These are phyloP conservation scores for Chironomus striatipennis DNA, from an alignment of 1,140 invertebrate species.

Conservation along the genomic window DNA sequence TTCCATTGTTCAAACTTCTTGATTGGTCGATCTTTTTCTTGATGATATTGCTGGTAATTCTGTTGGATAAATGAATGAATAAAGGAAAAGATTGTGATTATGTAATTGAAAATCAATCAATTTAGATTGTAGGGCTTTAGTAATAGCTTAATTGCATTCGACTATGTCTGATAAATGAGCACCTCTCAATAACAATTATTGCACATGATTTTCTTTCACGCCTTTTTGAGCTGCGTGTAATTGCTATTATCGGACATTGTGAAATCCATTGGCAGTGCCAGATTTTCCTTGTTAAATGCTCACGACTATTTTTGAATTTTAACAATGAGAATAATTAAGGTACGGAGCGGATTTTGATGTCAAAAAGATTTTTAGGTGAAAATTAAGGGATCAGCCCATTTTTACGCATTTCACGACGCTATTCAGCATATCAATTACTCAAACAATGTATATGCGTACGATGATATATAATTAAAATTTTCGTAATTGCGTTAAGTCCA, in stretches of 20 bases:
- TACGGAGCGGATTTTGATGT: background rate
- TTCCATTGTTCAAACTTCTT: background rate
- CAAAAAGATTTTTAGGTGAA: background rate
- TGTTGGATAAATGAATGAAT: background rate
- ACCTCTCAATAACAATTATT: background rate
- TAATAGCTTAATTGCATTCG: background rate
- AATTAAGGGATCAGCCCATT: background rate
- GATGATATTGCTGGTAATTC: background rate
- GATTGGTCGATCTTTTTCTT: background rate
- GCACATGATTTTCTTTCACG: background rate
- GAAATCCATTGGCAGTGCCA: background rate
- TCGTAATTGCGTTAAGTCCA: background rate
- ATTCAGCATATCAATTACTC: background rate
- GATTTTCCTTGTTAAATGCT: no score
- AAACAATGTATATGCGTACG: background rate
- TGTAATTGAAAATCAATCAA: background rate
- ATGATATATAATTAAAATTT: background rate
- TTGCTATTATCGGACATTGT: no score
- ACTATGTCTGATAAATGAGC: background rate
- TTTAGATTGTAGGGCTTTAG: background rate
- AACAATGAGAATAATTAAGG: background rate
- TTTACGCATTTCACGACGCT: background rate
- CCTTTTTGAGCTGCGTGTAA: background rate
- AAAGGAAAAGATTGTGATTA: background rate
- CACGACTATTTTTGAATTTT: background rate